Evolutionary conservation across 2,797 vertebrate genomes (phyloP).

Genomic region (Pangasius sanitwongsei): DNA sequence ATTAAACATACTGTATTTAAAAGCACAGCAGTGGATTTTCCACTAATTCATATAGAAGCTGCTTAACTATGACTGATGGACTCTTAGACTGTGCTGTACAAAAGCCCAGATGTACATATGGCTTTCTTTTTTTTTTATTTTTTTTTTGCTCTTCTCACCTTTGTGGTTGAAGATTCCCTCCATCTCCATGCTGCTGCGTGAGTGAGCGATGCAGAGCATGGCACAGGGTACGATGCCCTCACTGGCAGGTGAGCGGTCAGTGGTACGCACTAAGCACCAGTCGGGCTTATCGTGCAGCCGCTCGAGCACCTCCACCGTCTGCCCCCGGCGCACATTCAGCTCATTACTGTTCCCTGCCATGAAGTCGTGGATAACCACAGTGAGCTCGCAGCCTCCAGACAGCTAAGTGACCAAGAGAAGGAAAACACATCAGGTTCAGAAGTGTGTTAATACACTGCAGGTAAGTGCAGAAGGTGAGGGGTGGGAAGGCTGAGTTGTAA

Average conservation of each 20-base stretch:
- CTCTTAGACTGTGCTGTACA: background rate
- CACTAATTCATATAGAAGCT: background rate
- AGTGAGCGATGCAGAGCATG: conserved; percentile 96
- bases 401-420: conserved; percentile 74
- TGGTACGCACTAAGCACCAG: conserved; percentile 97
- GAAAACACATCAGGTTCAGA: background rate
- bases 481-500: conserved; percentile 60
- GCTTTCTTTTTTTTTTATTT: background rate
- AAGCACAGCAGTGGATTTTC: background rate
- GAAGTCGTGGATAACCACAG: conserved; percentile 97
- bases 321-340: conserved; percentile 91
- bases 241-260: conserved; percentile 89
- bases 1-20: background rate
- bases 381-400: conserved; percentile 96
- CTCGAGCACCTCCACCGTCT: conserved; percentile 97
- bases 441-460: background rate
- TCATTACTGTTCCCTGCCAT: conserved; percentile 95
- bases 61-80: background rate
- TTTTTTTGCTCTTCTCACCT: conserved; percentile 76
- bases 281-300: conserved; percentile 94
- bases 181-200: conserved; percentile 98
- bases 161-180: conserved; percentile 99
- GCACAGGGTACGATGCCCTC: conserved; percentile 95
- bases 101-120: background rate
- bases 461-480: background rate